phyloP scores from a whole-genome alignment of 2,113 vertebrate genomes.

The Platycercus adscitus region DNA sequence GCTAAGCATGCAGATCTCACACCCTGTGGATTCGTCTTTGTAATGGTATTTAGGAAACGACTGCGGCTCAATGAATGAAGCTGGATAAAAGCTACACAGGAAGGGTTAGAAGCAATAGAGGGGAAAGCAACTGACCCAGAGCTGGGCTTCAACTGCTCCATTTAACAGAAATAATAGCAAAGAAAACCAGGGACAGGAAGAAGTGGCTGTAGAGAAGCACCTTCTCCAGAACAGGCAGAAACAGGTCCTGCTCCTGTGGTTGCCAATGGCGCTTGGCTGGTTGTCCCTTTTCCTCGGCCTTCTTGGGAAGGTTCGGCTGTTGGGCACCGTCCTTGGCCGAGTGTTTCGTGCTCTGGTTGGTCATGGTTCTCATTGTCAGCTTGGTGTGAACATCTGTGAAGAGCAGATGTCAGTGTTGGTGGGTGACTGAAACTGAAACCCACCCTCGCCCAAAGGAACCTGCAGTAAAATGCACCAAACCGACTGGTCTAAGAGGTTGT shows the following conservation, averaged over 20 bases:
- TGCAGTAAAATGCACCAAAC: background rate
- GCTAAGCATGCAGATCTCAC: fast-evolving
- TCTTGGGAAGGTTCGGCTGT: background rate
- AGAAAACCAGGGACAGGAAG: conserved; percentile 29
- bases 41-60: background rate
- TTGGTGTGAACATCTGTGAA: fast-evolving
- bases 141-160: conserved; percentile 33
- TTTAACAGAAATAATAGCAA: background rate
- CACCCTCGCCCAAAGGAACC: background rate
- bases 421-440: background rate
- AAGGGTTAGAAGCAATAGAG: background rate
- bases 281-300: background rate
- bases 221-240: conserved; percentile 25
- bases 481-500: fast-evolving
- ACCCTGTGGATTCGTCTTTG: background rate
- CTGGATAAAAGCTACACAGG: background rate
- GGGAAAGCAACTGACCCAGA: background rate
- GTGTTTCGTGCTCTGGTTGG: fast-evolving
- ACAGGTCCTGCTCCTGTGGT: background rate
- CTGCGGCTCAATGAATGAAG: background rate
- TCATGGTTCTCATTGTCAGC: fast-evolving
- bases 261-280: background rate
- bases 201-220: conserved; percentile 49
- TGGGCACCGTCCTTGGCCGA: background rate
- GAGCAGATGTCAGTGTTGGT: background rate